These are phyloP conservation scores for Remorina albescens DNA, from an alignment of 2,797 vertebrate species.

Conservation along the genomic window DNA sequence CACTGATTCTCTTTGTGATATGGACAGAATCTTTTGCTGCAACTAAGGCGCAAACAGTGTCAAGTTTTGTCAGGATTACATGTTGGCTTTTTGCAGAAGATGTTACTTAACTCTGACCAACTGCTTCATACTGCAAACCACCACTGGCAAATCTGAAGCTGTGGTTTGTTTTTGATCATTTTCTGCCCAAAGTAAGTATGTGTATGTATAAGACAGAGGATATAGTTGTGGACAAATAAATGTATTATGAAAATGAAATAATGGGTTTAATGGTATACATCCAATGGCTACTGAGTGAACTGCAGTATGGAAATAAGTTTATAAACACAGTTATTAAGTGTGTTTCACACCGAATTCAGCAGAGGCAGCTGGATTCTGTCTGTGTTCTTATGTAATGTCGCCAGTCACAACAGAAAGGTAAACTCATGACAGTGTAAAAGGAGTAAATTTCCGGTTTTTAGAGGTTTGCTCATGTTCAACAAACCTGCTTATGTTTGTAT, in stretches of 20 bases:
- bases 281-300: too few relatives aligned
- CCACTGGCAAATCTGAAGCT: background rate
- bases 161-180: background rate
- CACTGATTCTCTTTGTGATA: background rate
- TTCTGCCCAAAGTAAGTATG: background rate
- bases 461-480: too few relatives aligned
- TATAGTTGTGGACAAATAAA: background rate
- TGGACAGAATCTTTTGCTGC: background rate
- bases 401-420: too few relatives aligned
- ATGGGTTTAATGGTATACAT: background rate
- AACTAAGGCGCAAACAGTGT: background rate
- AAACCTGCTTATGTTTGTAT: too few relatives aligned
- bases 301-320: too few relatives aligned
- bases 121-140: background rate
- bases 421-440: too few relatives aligned
- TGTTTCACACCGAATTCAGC: too few relatives aligned
- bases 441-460: too few relatives aligned
- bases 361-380: too few relatives aligned
- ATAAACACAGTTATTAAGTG: too few relatives aligned
- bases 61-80: background rate
- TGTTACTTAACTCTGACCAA: background rate
- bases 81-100: background rate
- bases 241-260: background rate
- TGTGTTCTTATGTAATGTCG: too few relatives aligned
- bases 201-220: background rate